phyloP scores from a whole-genome alignment of 2,888 invertebrate genomes.

The Ophion ellenae region DNA sequence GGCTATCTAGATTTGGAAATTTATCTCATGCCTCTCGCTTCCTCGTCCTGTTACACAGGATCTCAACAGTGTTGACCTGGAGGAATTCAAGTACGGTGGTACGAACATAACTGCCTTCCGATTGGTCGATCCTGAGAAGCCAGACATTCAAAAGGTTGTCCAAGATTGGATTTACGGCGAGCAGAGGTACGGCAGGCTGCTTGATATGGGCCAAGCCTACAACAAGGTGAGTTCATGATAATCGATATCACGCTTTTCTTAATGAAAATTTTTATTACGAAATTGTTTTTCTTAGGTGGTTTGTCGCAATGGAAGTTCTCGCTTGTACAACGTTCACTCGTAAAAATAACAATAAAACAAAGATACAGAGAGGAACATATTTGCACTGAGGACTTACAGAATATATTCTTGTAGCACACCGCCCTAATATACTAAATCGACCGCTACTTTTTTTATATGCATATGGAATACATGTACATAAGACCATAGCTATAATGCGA shows the following conservation, averaged over 20 bases:
- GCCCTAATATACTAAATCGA: too few species aligned
- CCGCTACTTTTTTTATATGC: too few species aligned
- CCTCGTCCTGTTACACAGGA: slow-evolving; percentile 86
- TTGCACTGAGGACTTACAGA: background rate
- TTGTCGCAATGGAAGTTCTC: background rate
- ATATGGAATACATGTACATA: too few species aligned
- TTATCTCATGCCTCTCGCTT: slow-evolving; percentile 25
- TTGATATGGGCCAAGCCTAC: slow-evolving; percentile 86
- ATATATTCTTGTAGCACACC: too few species aligned
- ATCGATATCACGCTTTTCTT: too few species aligned
- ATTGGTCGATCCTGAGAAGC: slow-evolving; percentile 92
- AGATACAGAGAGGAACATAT: background rate
- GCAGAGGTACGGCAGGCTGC: slow-evolving; percentile 87
- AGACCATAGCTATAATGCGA: too few species aligned
- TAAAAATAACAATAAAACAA: background rate
- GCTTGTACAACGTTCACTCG: background rate
- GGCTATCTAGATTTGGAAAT: slow-evolving; percentile 3
- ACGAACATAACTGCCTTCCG: slow-evolving; percentile 98
- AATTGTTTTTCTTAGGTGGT: too few species aligned
- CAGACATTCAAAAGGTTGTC: slow-evolving; percentile 91
- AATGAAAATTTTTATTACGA: too few species aligned
- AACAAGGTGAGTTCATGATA: slow-evolving; percentile 81
- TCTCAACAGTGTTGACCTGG: slow-evolving; percentile 95
- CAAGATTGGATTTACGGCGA: slow-evolving; percentile 92
- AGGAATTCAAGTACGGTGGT: slow-evolving; percentile 97